These are phyloP conservation scores for Drosophila subobscura DNA, from an alignment of 1,140 invertebrate species.

Conservation along the genomic window DNA sequence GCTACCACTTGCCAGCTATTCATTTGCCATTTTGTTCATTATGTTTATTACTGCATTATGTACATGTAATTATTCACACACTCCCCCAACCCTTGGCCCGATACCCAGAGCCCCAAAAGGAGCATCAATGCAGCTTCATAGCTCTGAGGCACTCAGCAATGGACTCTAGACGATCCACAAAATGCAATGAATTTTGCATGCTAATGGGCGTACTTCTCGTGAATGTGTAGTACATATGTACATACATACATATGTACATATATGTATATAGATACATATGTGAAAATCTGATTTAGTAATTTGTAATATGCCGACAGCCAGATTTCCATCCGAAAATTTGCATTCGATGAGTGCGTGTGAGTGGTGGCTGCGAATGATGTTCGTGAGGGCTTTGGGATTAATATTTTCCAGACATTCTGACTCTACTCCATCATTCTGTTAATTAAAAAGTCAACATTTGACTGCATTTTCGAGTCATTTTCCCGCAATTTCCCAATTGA, in stretches of 20 bases:
- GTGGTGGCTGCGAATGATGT: too few relatives aligned
- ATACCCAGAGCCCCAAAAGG: too few relatives aligned
- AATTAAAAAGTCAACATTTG: conserved; percentile 18
- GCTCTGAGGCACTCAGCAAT: background rate
- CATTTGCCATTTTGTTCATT: conserved; percentile 19
- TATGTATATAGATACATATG: too few relatives aligned
- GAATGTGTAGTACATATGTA: background rate
- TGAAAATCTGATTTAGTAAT: too few relatives aligned
- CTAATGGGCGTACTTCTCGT: conserved; percentile 40
- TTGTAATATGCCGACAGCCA: conserved; percentile 23
- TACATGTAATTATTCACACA: conserved; percentile 58
- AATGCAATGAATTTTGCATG: conserved; percentile 59
- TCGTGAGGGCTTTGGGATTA: too few relatives aligned
- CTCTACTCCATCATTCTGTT: conserved; percentile 28
- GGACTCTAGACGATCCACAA: conserved; percentile 24
- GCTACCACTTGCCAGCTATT: conserved; percentile 2
- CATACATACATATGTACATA: too few relatives aligned
- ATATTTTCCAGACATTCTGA: background rate
- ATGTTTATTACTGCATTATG: conserved; percentile 62
- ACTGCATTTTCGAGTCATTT: conserved; percentile 14
- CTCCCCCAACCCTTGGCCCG: background rate
- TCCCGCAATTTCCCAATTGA: background rate
- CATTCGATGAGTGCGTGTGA: background rate
- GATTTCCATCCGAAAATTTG: background rate
- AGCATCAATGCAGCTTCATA: background rate